Evolutionary conservation across 2,113 vertebrate species (phyloP), one percentile per base, ranked within the genome.

Genomic region (Syngnathoides biaculeatus): DNA sequence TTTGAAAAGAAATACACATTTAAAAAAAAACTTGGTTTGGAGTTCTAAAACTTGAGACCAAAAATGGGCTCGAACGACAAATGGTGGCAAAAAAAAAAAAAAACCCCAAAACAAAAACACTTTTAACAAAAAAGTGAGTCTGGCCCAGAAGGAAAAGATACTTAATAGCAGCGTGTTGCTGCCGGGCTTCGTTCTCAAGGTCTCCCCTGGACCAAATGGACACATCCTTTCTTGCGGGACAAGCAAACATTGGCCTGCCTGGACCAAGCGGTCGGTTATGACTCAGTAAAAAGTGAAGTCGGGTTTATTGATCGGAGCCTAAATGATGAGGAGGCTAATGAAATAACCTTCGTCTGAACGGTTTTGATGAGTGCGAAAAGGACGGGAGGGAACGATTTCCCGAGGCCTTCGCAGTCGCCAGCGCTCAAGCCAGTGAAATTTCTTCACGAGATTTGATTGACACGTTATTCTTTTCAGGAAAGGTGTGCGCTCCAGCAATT

Each of bases 151-250:
- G 72, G 39, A 50, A 22, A 58, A 69, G 63, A 30, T 42, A 59
- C 52, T 77, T 43, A 73, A 80, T 75, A 69, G 42, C 64, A 77
- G 56, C 55, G 19, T 52, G 64, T 68, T 74, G 60, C 68, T 52
- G 68, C 39, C 71, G 66, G 63, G 77, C 69, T 53, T 20, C 43
- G 60, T 58, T 52, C 40, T 26, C 62, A 67, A 79, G 70, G 61
- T 69, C 67, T 69, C 53, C 64, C 26, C 65, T 65, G 67, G 74
- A 72, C 53, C 65, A 43, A 24, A 38, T 26, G 67, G 68, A 40
- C 68, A 79, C 38, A 79, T 60, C 73, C 47, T 14, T 11, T 38
- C 20, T 19, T 67, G 39, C 60, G 50, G 39, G 38, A 67, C 22
- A 1, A 50, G 40, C 59, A 78, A 67, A 76, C 4, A 56, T 63